Evolutionary conservation across 2,797 vertebrate species (phyloP).

Genomic region (Tachyglossus aculeatus): DNA sequence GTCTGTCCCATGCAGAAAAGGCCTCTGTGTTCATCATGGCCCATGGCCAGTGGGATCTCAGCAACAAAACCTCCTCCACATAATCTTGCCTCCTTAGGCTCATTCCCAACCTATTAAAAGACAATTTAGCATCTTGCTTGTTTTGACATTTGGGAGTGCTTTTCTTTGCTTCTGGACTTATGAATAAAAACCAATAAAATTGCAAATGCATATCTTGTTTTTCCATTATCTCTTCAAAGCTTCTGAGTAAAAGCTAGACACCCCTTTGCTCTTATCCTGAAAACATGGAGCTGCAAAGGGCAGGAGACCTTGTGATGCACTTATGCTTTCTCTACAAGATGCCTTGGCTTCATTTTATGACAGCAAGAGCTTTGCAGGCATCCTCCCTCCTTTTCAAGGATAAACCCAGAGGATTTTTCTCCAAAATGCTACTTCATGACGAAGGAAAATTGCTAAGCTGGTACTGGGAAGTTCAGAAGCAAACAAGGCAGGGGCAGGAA

Average conservation of each 20-base stretch:
- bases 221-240: background rate
- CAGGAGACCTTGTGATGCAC: background rate
- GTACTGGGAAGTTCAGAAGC: background rate
- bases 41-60: slow-evolving; percentile 42
- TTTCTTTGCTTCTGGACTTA: background rate
- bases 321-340: background rate
- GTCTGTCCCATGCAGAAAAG: no score
- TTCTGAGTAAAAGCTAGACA: background rate
- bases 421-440: background rate
- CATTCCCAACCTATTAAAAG: slow-evolving; percentile 69
- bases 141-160: slow-evolving; percentile 14
- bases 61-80: slow-evolving; percentile 39
- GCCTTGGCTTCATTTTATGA: background rate
- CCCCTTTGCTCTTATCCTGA: background rate
- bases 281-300: background rate
- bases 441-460: background rate
- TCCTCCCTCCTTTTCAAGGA: slow-evolving; percentile 3
- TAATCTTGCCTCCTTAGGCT: slow-evolving; percentile 40
- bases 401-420: accelerated
- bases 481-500: background rate
- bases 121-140: slow-evolving; percentile 60
- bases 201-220: background rate
- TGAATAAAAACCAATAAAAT: accelerated
- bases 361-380: background rate
- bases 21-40: no score